phyloP scores from a whole-genome alignment of 2,797 vertebrate species.

The Megalops cyprinoides region DNA sequence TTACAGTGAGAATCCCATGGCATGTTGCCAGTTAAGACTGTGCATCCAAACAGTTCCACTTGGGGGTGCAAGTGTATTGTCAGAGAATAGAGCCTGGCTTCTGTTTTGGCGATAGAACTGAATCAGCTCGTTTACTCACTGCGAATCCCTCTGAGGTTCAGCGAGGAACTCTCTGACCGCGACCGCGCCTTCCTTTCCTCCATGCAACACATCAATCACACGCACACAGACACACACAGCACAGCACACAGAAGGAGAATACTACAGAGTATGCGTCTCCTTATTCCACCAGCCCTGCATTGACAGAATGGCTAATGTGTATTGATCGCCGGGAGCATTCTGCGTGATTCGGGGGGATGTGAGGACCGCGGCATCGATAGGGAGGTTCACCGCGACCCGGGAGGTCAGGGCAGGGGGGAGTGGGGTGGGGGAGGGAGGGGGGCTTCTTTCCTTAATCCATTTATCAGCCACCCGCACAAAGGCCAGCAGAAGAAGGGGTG shows the following conservation, averaged over 20 bases:
- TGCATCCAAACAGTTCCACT: slow-evolving; percentile 37
- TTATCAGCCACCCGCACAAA: slow-evolving; percentile 39
- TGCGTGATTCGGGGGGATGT: slow-evolving; percentile 39
- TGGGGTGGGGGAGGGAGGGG: slow-evolving; percentile 23
- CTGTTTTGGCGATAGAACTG: neutral
- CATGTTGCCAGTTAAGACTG: neutral
- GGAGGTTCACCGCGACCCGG: slow-evolving; percentile 33
- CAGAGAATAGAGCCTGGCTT: neutral
- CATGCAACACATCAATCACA: neutral
- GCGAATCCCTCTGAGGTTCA: slow-evolving; percentile 44
- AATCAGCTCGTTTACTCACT: slow-evolving; percentile 1
- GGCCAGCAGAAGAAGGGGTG: neutral
- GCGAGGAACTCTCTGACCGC: slow-evolving; percentile 34
- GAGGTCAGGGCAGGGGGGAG: slow-evolving; percentile 24
- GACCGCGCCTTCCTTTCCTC: neutral
- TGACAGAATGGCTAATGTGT: slow-evolving; percentile 46
- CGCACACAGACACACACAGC: no score
- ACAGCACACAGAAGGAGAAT: neutral
- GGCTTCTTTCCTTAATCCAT: slow-evolving; percentile 32
- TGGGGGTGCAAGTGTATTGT: slow-evolving; percentile 47
- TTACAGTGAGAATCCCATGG: neutral
- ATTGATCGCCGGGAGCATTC: slow-evolving; percentile 30
- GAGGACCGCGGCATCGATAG: slow-evolving; percentile 44
- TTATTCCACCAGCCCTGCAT: slow-evolving; percentile 34
- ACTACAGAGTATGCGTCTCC: slow-evolving; percentile 15